Percentiles rank a stretch among this genome's conserved stretches.
Conservation (phyloP, 1,140 invertebrate species). For the Apis dorsata region DNA sequence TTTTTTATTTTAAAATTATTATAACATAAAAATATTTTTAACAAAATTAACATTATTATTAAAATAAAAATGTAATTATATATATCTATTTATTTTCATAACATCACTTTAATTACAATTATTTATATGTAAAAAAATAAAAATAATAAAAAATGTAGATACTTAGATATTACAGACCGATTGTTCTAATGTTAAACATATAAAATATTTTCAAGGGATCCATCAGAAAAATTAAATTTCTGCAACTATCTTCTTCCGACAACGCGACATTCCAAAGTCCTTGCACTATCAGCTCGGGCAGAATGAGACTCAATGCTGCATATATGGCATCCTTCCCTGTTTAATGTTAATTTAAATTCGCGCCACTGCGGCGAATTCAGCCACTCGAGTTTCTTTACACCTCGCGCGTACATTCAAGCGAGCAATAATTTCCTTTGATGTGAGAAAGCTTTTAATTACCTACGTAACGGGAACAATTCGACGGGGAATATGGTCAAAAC, state of each 20-base stretch:
- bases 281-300: constrained; percentile 1
- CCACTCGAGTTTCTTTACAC: not conserved
- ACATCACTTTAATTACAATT: too few relatives aligned
- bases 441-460: constrained; percentile 37
- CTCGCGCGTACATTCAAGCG: constrained; percentile 8
- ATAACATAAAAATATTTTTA: too few relatives aligned
- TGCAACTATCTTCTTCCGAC: not conserved
- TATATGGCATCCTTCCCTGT: not conserved
- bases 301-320: not conserved
- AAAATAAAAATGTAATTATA: too few relatives aligned
- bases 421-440: constrained; percentile 31
- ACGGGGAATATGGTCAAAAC: constrained; percentile 29
- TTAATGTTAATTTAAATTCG: constrained; percentile 28
- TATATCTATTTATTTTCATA: too few relatives aligned
- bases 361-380: not conserved
- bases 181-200: not conserved
- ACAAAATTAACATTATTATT: too few relatives aligned
- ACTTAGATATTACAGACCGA: too few relatives aligned
- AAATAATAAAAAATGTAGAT: too few relatives aligned
- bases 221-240: not conserved
- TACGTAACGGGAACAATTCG: not conserved
- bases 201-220: not conserved
- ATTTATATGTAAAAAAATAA: too few relatives aligned
- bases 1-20: too few relatives aligned
- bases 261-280: not conserved